These are phyloP conservation scores for Trichacis sp. DNA, from an alignment of 2,888 invertebrate genomes.

Conservation along the genomic window DNA sequence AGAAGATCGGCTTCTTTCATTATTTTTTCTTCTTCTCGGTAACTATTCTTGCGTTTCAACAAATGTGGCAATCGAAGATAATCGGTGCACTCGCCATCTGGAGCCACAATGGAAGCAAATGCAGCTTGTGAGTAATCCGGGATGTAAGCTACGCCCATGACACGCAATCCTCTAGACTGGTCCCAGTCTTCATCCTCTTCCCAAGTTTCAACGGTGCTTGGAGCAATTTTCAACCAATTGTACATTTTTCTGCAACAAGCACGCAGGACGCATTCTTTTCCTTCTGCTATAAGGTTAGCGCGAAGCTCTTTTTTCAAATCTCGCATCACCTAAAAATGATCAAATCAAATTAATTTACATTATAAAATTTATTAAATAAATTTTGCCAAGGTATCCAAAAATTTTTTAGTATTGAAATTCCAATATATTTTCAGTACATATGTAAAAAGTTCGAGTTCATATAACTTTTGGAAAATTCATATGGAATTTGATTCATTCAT, in stretches of 20 bases:
- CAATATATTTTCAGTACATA: too few species aligned
- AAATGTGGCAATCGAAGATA: constrained; percentile 89
- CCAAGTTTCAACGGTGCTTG: constrained; percentile 74
- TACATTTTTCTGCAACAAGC: constrained; percentile 88
- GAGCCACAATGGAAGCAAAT: constrained; percentile 88
- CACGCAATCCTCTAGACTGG: constrained; percentile 83
- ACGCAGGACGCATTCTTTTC: constrained; percentile 86
- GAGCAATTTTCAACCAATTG: constrained; percentile 91
- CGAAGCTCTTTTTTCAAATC: constrained; percentile 89
- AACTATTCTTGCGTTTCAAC: constrained; percentile 83
- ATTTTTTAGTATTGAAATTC: too few species aligned
- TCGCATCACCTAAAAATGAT: constrained; percentile 75
- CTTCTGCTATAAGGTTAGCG: constrained; percentile 83
- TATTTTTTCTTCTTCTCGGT: constrained; percentile 76
- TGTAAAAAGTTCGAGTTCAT: too few species aligned
- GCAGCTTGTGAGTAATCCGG: constrained; percentile 87
- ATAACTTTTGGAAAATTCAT: too few species aligned
- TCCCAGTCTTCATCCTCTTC: constrained; percentile 94
- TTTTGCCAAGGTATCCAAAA: too few species aligned
- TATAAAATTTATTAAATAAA: too few species aligned
- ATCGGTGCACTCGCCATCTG: constrained; percentile 93
- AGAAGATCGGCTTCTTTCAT: constrained; percentile 78
- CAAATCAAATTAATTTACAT: too few species aligned
- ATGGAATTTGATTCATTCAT: too few species aligned
- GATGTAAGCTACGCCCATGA: constrained; percentile 90